Conservation (phyloP, 2,113 vertebrate species). For the Misgurnus mizolepis region DNA sequence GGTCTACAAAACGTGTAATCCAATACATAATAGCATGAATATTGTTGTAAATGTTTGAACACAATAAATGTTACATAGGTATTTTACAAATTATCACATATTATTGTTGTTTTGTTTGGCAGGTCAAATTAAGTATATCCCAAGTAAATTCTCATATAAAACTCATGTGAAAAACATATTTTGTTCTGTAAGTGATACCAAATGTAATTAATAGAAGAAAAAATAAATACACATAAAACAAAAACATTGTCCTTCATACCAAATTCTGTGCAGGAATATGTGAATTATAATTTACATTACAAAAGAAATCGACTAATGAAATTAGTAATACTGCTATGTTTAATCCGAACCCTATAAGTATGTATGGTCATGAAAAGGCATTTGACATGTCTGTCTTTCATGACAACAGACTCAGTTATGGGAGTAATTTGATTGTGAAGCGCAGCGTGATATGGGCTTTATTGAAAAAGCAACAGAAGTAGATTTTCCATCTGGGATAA, state of each 20-base stretch:
- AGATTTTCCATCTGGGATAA: slow-evolving; percentile 7
- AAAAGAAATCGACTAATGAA: not conserved
- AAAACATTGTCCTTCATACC: no score
- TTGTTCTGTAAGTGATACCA: no score
- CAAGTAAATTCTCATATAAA: no score
- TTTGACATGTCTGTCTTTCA: slow-evolving; percentile 3
- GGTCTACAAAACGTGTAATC: not conserved
- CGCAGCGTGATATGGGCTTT: slow-evolving; percentile 61
- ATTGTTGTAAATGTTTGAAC: not conserved
- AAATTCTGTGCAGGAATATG: no score
- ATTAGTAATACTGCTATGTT: not conserved
- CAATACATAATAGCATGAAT: not conserved
- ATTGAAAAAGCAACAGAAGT: slow-evolving; percentile 46
- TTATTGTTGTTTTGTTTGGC: slow-evolving; percentile 16
- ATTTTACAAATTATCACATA: no score
- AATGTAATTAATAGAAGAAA: not conserved
- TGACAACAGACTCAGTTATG: slow-evolving; percentile 43
- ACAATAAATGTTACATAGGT: not conserved
- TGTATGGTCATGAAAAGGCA: not conserved
- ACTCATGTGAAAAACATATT: no score
- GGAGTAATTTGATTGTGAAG: slow-evolving; percentile 60
- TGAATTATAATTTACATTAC: not conserved
- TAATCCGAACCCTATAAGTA: no score
- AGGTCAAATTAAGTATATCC: not conserved
- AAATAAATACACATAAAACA: slow-evolving; percentile 5